These are phyloP conservation scores for Microctenopoma lineatum DNA, from an alignment of 2,797 vertebrate species.

Conservation along the genomic window DNA sequence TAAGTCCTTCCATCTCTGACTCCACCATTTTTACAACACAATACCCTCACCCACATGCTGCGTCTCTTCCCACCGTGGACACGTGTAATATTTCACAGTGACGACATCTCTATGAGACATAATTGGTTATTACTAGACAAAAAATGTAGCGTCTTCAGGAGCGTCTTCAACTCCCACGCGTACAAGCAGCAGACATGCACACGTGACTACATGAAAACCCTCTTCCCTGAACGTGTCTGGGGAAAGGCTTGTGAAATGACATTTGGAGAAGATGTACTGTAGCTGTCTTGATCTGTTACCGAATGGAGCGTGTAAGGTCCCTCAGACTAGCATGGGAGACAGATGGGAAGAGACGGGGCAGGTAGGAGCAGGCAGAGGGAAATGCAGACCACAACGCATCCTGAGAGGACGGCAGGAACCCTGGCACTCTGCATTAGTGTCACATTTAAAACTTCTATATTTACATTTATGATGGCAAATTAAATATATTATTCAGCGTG, in stretches of 20 bases:
- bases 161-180: conserved; percentile 38
- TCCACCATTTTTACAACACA: conserved; percentile 34
- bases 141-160: conserved; percentile 20
- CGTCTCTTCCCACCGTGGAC: conserved; percentile 22
- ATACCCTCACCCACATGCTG: conserved; percentile 14
- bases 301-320: conserved; percentile 60
- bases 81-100: conserved; percentile 24
- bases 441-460: conserved; percentile 33
- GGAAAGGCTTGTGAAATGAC: conserved; percentile 65
- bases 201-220: conserved; percentile 67
- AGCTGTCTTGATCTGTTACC: conserved; percentile 63
- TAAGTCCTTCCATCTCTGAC: conserved; percentile 45
- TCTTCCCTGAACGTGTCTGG: conserved; percentile 54
- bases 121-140: conserved; percentile 43
- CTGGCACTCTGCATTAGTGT: conserved; percentile 39
- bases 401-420: conserved; percentile 31
- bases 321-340: conserved; percentile 50
- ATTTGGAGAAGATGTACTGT: conserved; percentile 65
- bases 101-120: conserved; percentile 11
- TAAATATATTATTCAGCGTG: conserved; percentile 22
- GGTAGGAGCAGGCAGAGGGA: conserved; percentile 52
- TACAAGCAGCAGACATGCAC: conserved; percentile 30
- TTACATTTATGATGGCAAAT: conserved; percentile 9
- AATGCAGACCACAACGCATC: conserved; percentile 51
- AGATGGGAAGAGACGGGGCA: conserved; percentile 65